Evolutionary conservation across 2,797 vertebrate species (phyloP), one percentile per base, ranked within the genome.

Genomic region (Odontamblyopus rebecca): DNA sequence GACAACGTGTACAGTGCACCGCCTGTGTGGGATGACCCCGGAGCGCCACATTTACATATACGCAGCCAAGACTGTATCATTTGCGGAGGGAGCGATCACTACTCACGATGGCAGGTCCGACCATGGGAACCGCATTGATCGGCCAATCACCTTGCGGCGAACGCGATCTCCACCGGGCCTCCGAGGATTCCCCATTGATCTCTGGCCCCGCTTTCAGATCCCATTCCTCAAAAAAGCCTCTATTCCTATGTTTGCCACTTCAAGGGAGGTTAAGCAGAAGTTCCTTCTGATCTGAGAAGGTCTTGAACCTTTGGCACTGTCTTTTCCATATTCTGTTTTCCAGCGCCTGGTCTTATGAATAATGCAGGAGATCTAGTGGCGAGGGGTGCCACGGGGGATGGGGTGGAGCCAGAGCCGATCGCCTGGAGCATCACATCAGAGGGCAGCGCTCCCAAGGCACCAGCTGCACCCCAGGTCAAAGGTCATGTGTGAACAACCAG

Each of bases 271-370:
- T 94, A 93, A 94, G 91, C 89, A 93, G 86, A 86, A 93, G 89
- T 92, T 93, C 91, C 91, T 88, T 93, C 88, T 94, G 93, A 94
- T 93, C 92, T 93, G 90, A 94, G 91, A 89, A 90, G 87, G 90
- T 92, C 91, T 91, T 93, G 90, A 93, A 93, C 91, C 88, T 89
- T 67, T 88, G 81, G 77, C 77, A 82, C 86, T 87, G 86, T 85
- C 74, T 87, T 88, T 89, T 91, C 84, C 83, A 88, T 91, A 88
- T 90, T 93, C 88, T 84, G 85, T 86, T 88, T 89, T 85, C 86
- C 84, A 82, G 77, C 74, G 75, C 84, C 74, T 69, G 84, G 80
- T 69, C 66, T 30, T 78, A 92, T 94, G 89, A 94, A 94, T 94
- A 93, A 94, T 94, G 92, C 84, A 92, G 76, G 72, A 79, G 87